These are phyloP conservation scores for Sturmia bella DNA, from an alignment of 2,888 invertebrate genomes.

Conservation along the genomic window DNA sequence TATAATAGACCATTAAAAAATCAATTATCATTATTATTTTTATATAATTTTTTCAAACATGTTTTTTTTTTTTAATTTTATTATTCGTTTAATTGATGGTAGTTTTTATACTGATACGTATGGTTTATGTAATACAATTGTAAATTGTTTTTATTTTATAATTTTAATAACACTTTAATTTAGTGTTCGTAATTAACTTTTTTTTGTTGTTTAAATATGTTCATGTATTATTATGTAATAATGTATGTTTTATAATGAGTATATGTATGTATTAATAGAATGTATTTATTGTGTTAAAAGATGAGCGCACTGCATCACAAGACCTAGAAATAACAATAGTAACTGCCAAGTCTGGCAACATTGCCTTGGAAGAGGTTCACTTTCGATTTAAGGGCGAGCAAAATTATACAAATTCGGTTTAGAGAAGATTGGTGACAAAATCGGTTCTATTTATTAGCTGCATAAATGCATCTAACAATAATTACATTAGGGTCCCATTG, in stretches of 20 bases:
- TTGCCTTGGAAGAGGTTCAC: too few species aligned
- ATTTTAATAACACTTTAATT: slow-evolving; percentile 41
- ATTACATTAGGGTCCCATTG: too few species aligned
- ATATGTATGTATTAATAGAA: slow-evolving; percentile 2
- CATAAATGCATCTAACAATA: too few species aligned
- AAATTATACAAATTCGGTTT: too few species aligned
- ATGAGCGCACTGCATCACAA: too few species aligned
- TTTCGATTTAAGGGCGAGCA: too few species aligned
- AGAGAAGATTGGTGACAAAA: too few species aligned
- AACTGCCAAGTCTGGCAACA: too few species aligned
- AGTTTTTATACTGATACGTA: slow-evolving; percentile 54
- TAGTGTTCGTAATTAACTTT: slow-evolving; percentile 42
- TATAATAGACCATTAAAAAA: too few species aligned
- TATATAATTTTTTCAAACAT: slow-evolving; percentile 45
- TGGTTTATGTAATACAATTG: slow-evolving; percentile 41
- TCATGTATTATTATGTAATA: slow-evolving; percentile 3
- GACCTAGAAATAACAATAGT: too few species aligned
- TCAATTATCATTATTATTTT: background rate
- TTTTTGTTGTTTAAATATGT: slow-evolving; percentile 23
- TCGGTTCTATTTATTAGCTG: too few species aligned
- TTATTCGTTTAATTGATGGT: slow-evolving; percentile 20
- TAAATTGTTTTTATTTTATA: slow-evolving; percentile 32
- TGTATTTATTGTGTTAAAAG: too few species aligned
- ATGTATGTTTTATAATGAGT: slow-evolving; percentile 15
- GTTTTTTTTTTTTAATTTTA: slow-evolving; percentile 22